Evolutionary conservation across 2,797 vertebrate genomes (phyloP).

Genomic region (Rhinogobio ventralis): DNA sequence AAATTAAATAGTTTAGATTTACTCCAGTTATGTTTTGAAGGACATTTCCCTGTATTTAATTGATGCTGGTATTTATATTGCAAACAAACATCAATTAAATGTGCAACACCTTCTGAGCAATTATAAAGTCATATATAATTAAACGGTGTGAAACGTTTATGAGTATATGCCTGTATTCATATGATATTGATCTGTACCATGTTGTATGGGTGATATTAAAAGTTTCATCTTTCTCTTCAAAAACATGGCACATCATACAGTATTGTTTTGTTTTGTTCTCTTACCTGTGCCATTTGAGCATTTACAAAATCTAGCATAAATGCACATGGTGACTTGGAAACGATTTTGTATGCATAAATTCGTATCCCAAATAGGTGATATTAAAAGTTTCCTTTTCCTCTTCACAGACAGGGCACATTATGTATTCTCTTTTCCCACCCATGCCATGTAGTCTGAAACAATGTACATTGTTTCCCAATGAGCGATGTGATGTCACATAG

Average conservation of each 20-base stretch:
- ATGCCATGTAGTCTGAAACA: constrained; percentile 60
- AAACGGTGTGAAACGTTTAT: constrained; percentile 12
- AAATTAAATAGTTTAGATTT: not conserved
- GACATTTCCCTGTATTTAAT: not conserved
- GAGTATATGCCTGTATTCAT: not conserved
- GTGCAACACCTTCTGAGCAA: not conserved
- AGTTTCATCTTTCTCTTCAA: not conserved
- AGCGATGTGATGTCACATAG: constrained; percentile 65
- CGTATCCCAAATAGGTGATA: not conserved
- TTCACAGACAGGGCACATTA: constrained; percentile 10
- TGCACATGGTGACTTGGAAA: not conserved
- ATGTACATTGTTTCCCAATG: constrained; percentile 62
- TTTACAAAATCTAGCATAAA: not conserved
- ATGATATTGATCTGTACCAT: not conserved
- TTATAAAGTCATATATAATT: constrained; percentile 21
- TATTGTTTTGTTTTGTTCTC: not conserved
- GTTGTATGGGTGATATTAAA: not conserved
- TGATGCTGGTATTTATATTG: constrained; percentile 9
- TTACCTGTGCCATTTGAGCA: not conserved
- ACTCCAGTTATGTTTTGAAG: not conserved
- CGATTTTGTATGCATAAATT: constrained; percentile 3
- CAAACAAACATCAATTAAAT: constrained; percentile 33
- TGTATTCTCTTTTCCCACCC: constrained; percentile 53
- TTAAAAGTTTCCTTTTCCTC: constrained; percentile 44
- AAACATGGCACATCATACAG: not conserved